Evolutionary conservation across 1,140 invertebrate genomes (phyloP).

Genomic region (Danaus plexippus): DNA sequence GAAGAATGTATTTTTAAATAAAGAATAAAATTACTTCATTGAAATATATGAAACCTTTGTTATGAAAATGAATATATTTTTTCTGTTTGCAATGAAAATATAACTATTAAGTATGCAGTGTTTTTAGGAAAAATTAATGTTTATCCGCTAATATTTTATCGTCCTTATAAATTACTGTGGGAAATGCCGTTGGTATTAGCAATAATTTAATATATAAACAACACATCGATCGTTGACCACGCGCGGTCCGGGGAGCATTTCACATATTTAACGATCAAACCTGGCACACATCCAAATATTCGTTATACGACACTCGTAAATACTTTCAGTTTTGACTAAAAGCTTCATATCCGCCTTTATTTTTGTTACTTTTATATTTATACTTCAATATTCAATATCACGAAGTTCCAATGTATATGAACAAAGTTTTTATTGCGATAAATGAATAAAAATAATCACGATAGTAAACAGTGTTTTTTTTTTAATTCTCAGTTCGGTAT

Average conservation of each 20-base stretch:
- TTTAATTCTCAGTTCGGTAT: slow-evolving; percentile 19
- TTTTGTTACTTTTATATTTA: slow-evolving; percentile 1
- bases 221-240: slow-evolving; percentile 59
- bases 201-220: slow-evolving; percentile 48
- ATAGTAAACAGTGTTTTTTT: slow-evolving; percentile 1
- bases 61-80: no score
- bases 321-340: slow-evolving; percentile 16
- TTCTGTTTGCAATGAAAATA: no score
- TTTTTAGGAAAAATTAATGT: no score
- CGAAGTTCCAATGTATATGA: no score
- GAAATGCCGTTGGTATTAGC: background rate
- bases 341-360: slow-evolving; percentile 13
- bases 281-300: slow-evolving; percentile 58
- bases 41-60: no score
- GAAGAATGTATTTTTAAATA: no score
- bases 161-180: no score
- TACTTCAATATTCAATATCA: slow-evolving; percentile 1
- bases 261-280: slow-evolving; percentile 52
- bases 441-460: background rate
- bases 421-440: background rate
- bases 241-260: slow-evolving; percentile 19
- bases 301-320: slow-evolving; percentile 36
- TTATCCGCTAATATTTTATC: no score
- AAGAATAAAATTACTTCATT: no score
- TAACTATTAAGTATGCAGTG: no score